Conservation (phyloP, 2,888 invertebrate species). For the Eristalis arbustorum region DNA sequence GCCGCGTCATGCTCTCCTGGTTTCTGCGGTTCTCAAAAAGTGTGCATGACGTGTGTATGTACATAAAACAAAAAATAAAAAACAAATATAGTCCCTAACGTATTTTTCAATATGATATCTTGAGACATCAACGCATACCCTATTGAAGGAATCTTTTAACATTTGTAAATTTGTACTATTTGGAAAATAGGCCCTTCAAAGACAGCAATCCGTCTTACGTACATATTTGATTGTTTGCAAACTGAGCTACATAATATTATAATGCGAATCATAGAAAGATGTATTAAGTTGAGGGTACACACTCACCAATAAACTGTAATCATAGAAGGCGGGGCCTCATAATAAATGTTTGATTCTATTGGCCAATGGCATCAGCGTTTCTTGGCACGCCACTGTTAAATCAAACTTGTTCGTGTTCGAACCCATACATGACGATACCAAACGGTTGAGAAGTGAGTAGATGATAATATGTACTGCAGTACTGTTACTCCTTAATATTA, state of each 20-base stretch:
- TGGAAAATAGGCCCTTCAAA: background rate
- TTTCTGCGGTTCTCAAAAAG: slow-evolving; percentile 21
- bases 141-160: background rate
- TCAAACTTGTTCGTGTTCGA: background rate
- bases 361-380: slow-evolving; percentile 32
- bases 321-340: slow-evolving; percentile 40
- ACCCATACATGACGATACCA: background rate
- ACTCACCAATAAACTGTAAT: slow-evolving; percentile 51
- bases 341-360: background rate
- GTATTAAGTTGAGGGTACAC: slow-evolving; percentile 13
- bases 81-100: slow-evolving; percentile 25
- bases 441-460: too few relatives aligned
- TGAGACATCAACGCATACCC: background rate
- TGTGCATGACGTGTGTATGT: background rate
- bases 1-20: slow-evolving; percentile 47
- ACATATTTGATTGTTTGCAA: too few relatives aligned
- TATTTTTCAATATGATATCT: slow-evolving; percentile 29
- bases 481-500: background rate
- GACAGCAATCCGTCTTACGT: background rate
- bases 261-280: background rate
- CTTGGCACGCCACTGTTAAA: background rate
- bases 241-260: background rate
- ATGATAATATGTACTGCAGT: too few relatives aligned
- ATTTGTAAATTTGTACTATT: background rate
- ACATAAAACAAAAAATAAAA: background rate